Conservation (phyloP, 2,888 invertebrate species). For the Nemapogon koenigi region DNA sequence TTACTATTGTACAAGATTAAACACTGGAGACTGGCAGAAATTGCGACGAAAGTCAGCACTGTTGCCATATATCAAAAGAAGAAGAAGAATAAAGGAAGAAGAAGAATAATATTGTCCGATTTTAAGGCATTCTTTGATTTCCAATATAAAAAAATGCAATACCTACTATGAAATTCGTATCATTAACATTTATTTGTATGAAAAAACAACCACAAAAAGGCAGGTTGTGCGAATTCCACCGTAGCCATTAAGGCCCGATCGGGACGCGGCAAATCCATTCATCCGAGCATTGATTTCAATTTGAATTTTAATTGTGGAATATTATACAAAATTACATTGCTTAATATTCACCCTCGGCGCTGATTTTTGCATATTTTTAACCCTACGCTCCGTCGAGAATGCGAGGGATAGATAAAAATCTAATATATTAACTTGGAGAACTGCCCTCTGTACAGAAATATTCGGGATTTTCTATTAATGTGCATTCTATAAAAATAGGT, state of each 20-base stretch:
- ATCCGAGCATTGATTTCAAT: slow-evolving; percentile 60
- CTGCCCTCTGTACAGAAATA: slow-evolving; percentile 33
- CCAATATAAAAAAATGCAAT: too few relatives aligned
- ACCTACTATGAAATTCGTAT: too few relatives aligned
- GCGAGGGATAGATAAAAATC: slow-evolving; percentile 41
- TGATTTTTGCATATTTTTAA: slow-evolving; percentile 62
- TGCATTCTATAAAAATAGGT: slow-evolving; percentile 41
- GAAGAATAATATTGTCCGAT: too few relatives aligned
- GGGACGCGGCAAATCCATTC: slow-evolving; percentile 20
- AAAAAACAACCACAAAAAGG: background rate
- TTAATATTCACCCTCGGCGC: slow-evolving; percentile 58
- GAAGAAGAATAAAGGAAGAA: too few relatives aligned
- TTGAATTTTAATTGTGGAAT: slow-evolving; percentile 65
- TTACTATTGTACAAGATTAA: too few relatives aligned
- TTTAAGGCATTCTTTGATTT: too few relatives aligned
- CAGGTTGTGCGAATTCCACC: slow-evolving; percentile 6
- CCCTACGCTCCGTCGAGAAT: slow-evolving; percentile 33
- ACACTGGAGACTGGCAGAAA: too few relatives aligned
- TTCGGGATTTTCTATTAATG: slow-evolving; percentile 46
- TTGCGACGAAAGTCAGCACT: too few relatives aligned
- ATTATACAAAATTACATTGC: slow-evolving; percentile 62
- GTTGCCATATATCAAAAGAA: too few relatives aligned
- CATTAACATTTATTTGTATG: background rate
- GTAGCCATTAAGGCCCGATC: slow-evolving; percentile 11
- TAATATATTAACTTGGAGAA: slow-evolving; percentile 46